These are phyloP conservation scores for Amphiprion percula DNA, from an alignment of 2,113 vertebrate species.

Conservation along the genomic window DNA sequence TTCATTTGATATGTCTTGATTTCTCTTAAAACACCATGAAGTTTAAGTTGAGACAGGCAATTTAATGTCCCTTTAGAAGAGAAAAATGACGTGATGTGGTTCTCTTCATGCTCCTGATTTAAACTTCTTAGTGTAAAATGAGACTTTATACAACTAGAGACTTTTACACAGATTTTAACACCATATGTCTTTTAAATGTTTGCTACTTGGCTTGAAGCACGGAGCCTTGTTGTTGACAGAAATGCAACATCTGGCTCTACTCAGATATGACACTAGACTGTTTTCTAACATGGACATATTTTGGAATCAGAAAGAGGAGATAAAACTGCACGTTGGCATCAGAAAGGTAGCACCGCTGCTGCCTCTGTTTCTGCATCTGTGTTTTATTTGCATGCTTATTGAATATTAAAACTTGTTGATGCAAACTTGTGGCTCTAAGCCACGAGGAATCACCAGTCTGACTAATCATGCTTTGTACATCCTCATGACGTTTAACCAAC, in stretches of 20 bases:
- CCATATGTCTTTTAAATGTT: slow-evolving; percentile 29
- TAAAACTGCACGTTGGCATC: slow-evolving; percentile 28
- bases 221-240: slow-evolving; percentile 29
- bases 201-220: slow-evolving; percentile 10
- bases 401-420: not conserved
- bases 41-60: no score
- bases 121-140: not conserved
- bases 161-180: not conserved
- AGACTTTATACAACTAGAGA: not conserved
- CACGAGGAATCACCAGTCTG: slow-evolving; percentile 23
- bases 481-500: slow-evolving; percentile 27
- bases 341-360: not conserved
- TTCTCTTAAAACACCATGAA: not conserved
- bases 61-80: no score
- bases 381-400: slow-evolving; percentile 24
- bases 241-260: slow-evolving; percentile 44
- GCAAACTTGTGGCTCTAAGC: slow-evolving; percentile 23
- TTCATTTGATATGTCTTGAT: not conserved
- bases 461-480: slow-evolving; percentile 33
- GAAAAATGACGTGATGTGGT: no score
- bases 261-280: slow-evolving; percentile 19
- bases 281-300: slow-evolving; percentile 38
- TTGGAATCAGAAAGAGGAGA: not conserved
- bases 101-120: no score
- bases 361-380: not conserved